A percentile compares a stretch with the other conserved stretches of the same genome.
Conservation (phyloP, 2,797 vertebrate genomes). For the Spondyliosoma cantharus region DNA sequence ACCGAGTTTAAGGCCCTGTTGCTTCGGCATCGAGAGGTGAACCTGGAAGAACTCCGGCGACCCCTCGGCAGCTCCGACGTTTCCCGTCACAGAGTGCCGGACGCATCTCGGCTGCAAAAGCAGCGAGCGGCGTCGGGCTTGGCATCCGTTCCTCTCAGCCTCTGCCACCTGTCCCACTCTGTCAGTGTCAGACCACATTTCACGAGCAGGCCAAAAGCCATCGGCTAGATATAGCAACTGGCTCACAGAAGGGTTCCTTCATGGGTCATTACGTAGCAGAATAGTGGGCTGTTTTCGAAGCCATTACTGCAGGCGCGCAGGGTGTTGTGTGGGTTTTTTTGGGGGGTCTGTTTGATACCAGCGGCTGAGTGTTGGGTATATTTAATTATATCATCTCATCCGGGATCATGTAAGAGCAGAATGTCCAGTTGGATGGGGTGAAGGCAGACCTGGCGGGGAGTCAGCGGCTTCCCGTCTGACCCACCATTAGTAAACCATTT, state of each 20-base stretch:
- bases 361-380: constrained; percentile 41
- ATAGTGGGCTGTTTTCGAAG: constrained; percentile 68
- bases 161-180: constrained; percentile 80
- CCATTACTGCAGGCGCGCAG: constrained; percentile 51
- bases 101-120: constrained; percentile 26
- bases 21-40: constrained; percentile 7
- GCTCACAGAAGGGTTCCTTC: constrained; percentile 73
- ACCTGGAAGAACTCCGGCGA: constrained; percentile 45
- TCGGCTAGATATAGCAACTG: constrained; percentile 77
- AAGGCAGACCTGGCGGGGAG: constrained; percentile 43
- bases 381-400: constrained; percentile 69
- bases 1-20: constrained; percentile 13
- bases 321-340: constrained; percentile 46
- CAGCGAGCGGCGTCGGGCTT: constrained; percentile 74
- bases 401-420: constrained; percentile 66
- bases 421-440: constrained; percentile 60
- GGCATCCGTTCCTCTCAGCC: constrained; percentile 81
- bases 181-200: constrained; percentile 84
- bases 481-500: constrained; percentile 23
- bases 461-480: constrained; percentile 39
- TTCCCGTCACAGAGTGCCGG: constrained; percentile 21
- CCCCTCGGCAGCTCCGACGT: constrained; percentile 18
- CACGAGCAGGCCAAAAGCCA: constrained; percentile 63
- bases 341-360: constrained; percentile 45
- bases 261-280: constrained; percentile 77